Base-by-base conservation (phyloP, 2,888 invertebrate genomes). In the Caenorhabditis parvicauda region DNA sequence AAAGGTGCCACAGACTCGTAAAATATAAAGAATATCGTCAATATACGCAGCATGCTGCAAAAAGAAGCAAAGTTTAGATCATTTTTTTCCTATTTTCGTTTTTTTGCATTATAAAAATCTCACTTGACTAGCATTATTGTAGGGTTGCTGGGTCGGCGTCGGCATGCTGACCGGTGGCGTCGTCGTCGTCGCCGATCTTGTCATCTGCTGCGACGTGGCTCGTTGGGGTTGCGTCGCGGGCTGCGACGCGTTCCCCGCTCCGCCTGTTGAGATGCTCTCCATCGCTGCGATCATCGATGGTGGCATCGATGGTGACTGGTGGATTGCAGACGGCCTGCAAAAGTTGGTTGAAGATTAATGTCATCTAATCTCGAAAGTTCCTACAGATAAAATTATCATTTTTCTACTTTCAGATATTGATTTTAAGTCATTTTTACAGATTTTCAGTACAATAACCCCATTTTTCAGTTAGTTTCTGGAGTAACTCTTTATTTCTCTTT, bases 291-390 rank as follows among this genome's bases (percentile, higher is more conserved):
- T 64, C 61, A 80, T 75, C 24, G 67, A 56, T 28, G 77, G 79
- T 21, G 79, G 79, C 79, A 79, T 79, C 47, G 79, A 79, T 21
- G 79, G 79, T 32, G 74, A 74, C 55, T 69, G 76, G 61, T 80
- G 79, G 49, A 79, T 73, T 45, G 61, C 62, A 51, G 70, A 70
- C 62, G 65, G 72, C 70, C 72, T 72, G 59, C 39, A 68, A 62
- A 44, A 25, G 25, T 50, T 45, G 24, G n/a, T 5, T 22, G 41
- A 27, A n/a, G n/a, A n/a, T n/a, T n/a, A n/a, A n/a, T n/a, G n/a
- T n/a, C n/a, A n/a, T n/a, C n/a, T n/a, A n/a, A n/a, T n/a, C n/a
- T n/a, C n/a, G n/a, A n/a, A n/a, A n/a, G n/a, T n/a, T n/a, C n/a
- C n/a, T n/a, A n/a, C n/a, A n/a, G n/a, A n/a, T n/a, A n/a, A n/a